A percentile compares a stretch with the other conserved stretches of the same genome.
These are phyloP conservation scores for Cryptoleucopteryx plumbea DNA, from an alignment of 2,113 vertebrate genomes.

Conservation along the genomic window DNA sequence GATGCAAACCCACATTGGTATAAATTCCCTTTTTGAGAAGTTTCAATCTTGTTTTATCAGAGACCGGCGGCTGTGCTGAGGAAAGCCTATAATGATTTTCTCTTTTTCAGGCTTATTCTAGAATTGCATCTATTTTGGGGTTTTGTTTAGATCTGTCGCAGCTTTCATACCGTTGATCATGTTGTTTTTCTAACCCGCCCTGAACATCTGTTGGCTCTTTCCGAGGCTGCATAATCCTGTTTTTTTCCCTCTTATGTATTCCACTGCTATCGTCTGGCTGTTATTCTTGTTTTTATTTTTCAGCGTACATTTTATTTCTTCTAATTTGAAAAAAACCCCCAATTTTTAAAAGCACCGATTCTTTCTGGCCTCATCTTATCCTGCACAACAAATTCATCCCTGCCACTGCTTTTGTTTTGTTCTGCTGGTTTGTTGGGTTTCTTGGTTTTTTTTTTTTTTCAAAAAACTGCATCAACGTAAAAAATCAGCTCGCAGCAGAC, in stretches of 20 bases:
- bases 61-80: background rate
- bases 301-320: background rate
- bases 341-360: background rate
- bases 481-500: background rate
- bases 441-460: background rate
- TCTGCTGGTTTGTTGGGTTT: background rate
- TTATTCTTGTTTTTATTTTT: conserved; percentile 28
- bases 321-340: background rate
- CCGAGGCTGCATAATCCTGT: conserved; percentile 51
- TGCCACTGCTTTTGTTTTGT: background rate
- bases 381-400: background rate
- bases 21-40: conserved; percentile 32
- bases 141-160: conserved; percentile 62
- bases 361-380: background rate
- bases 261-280: conserved; percentile 42
- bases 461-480: background rate
- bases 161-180: conserved; percentile 60
- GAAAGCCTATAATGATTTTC: conserved; percentile 57
- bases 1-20: background rate
- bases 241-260: conserved; percentile 19
- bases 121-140: conserved; percentile 63
- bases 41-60: conserved; percentile 53
- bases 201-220: conserved; percentile 68
- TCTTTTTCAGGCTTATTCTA: conserved; percentile 52
- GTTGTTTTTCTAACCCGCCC: conserved; percentile 69